Conservation (phyloP, 2,113 vertebrate genomes). For the Falcunculus frontatus region DNA sequence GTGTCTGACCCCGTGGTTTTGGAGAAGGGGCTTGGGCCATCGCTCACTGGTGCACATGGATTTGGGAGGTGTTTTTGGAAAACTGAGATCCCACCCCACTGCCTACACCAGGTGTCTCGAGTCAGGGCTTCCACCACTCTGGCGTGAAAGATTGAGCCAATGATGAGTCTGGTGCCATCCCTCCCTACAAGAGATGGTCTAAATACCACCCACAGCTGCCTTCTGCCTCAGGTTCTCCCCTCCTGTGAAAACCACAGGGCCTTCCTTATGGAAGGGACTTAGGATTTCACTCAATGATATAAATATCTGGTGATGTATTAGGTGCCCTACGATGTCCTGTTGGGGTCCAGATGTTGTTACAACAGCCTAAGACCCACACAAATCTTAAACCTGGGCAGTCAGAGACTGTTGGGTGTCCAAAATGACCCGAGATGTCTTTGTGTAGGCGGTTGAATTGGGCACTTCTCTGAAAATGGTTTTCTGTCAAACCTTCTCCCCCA, state of each 20-base stretch:
- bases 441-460: background rate
- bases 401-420: background rate
- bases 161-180: background rate
- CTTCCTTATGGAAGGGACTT: background rate
- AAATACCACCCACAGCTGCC: background rate
- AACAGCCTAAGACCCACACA: background rate
- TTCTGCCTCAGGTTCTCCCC: background rate
- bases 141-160: background rate
- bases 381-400: background rate
- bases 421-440: background rate
- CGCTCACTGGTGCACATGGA: accelerated
- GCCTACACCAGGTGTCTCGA: background rate
- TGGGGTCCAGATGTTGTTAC: background rate
- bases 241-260: accelerated
- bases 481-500: background rate
- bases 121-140: background rate
- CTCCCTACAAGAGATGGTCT: background rate
- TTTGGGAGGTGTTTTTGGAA: background rate
- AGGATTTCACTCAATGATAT: background rate
- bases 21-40: background rate
- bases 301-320: background rate
- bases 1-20: background rate
- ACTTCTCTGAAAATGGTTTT: background rate
- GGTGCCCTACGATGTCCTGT: background rate
- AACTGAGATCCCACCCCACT: background rate